Evolutionary conservation across 2,113 vertebrate genomes (phyloP), one percentile per base, ranked within the genome.

Genomic region (Recurvirostra avosetta): DNA sequence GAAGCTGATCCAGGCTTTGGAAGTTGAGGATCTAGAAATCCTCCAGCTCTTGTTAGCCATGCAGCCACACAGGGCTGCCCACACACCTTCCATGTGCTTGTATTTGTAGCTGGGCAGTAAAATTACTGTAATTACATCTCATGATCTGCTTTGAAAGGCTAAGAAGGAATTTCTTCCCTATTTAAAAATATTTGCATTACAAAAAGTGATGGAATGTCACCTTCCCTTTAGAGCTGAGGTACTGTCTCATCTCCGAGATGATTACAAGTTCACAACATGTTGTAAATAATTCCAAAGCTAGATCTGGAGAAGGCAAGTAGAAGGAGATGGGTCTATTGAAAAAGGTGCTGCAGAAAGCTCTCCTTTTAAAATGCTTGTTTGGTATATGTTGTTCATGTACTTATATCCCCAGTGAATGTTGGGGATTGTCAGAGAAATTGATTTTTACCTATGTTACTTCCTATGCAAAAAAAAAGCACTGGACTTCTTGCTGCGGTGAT

Each of bases 171-270:
- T 11, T 55, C 30, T 86, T 86, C 50, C 58, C 50, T 95, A 20
- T 75, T 83, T 88, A 55, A 94, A 91, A 97, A 90, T 93, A 97
- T 86, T 95, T 95, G 63, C 79, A 84, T 77, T 21, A 77, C 41
- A 88, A 70, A 53, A 77, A 61, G 19, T 65, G 49, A 66, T 53
- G 36, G 58, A 88, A 88, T 88, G 85, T 93, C 58, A 92, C 45
- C 62, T 86, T 88, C 15, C 11, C 29, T 86, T 81, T 53, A 58
- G 45, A 79, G 12, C 53, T 73, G 71, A 76, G 45, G 41, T 53
- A 43, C 15, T 41, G 86, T n/a, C 66, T 52, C 58, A 80, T 66
- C 27, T 88, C 71, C 55, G 53, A 88, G 71, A 49, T 56, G 26
- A 68, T 68, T 90, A 86, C 16, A 76, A 70, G 20, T 83, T 86